Evolutionary conservation across 2,888 invertebrate species (phyloP), one percentile per base, ranked within the genome.

Genomic region (Allygus modestus): DNA sequence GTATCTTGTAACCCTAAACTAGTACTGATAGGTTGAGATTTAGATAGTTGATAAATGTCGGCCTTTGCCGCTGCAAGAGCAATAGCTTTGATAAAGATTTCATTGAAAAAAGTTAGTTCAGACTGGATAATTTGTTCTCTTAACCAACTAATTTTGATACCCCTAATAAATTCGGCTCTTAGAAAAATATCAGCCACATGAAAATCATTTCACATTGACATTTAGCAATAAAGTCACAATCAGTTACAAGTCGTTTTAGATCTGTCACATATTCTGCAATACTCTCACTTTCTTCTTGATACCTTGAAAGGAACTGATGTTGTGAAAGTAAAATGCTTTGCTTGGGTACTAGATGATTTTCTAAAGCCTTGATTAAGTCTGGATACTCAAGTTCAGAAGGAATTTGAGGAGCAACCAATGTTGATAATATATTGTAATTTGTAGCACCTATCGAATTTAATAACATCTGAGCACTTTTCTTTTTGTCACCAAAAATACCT

Each of bases 201-300:
- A 26, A 43, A 20, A 15, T 84, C n/a, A 17, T 65, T 7, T 81
- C 65, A 65, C 84, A 84, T 1, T 54, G 77, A 0, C 31, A 84
- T 20, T 54, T 54, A 9, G 17, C 23, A 54, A 61, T 81, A 26
- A 84, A 84, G 1, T 81, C 26, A 81, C 81, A 84, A 79, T 84
- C 84, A 2, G 33, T n/a, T 2, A 61, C 15, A 15, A 33, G 28
- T n/a, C 12, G 11, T 37, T 37, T 37, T 37, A 37, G 11, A 37
- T 11, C n/a, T 28, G 84, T 26, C 33, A 84, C 81, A 61, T 37
- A 84, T 0, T 84, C 61, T 37, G 84, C n/a, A 9, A 84, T 81
- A 33, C 54, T 58, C 20, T 84, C 81, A 37, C 11, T 37, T 37
- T 37, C 37, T 37, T 5, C 33, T 54, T 54, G 54, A 54, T 54